Conservation (phyloP, 2,113 vertebrate genomes). For the Halcyon senegalensis region DNA sequence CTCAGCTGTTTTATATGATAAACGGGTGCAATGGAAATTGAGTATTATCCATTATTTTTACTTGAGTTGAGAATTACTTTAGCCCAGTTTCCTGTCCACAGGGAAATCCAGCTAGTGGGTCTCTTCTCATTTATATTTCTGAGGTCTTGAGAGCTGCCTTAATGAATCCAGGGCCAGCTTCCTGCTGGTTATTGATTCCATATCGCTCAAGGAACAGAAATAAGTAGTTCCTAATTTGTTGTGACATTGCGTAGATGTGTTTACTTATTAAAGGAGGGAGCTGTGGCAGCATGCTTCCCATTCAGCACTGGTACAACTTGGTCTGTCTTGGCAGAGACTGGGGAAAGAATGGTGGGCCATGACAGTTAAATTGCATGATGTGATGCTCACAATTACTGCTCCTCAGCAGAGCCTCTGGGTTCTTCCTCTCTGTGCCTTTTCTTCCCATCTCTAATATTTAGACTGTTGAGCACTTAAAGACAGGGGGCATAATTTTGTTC, state of each 20-base stretch:
- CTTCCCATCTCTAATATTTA: neutral
- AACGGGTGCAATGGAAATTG: neutral
- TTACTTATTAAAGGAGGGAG: constrained; percentile 62
- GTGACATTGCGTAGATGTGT: constrained; percentile 56
- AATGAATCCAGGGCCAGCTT: constrained; percentile 34
- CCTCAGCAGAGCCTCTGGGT: neutral
- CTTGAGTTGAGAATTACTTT: neutral
- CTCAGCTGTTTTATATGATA: neutral
- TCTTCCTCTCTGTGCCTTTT: neutral
- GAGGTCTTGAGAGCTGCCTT: neutral
- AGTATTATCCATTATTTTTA: constrained; percentile 1
- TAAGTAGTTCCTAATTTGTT: constrained; percentile 68
- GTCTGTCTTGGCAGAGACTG: neutral
- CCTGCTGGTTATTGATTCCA: constrained; percentile 61
- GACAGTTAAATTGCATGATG: neutral
- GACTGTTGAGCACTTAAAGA: neutral
- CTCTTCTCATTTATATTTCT: neutral
- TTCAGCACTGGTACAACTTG: neutral
- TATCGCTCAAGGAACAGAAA: constrained; percentile 57
- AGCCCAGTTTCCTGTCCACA: neutral
- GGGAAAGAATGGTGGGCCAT: neutral
- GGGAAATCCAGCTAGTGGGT: neutral
- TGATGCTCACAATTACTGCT: neutral
- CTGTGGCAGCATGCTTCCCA: neutral
- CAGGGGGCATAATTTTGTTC: neutral